phyloP scores from a whole-genome alignment of 2,888 invertebrate species.

The Netelia fuscicornis region DNA sequence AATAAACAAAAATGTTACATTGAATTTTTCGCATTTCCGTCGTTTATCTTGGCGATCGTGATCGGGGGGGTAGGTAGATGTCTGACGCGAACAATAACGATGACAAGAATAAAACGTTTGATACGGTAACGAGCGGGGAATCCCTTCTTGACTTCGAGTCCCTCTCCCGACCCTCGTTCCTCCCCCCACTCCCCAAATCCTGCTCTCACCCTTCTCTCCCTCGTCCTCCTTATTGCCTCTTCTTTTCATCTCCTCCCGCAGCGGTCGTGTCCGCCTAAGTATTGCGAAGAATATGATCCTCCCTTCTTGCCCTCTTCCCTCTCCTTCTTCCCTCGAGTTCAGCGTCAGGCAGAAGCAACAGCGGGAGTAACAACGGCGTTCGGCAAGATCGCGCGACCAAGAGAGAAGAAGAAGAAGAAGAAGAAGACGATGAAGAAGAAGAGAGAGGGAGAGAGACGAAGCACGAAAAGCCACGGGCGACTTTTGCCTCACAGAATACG shows the following conservation, averaged over 20 bases:
- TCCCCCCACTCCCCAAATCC: neutral
- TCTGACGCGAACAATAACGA: conserved; percentile 59
- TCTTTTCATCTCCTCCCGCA: conserved; percentile 54
- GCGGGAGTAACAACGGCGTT: conserved; percentile 41
- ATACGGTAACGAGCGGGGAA: conserved; percentile 67
- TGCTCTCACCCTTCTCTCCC: neutral
- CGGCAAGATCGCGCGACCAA: conserved; percentile 30
- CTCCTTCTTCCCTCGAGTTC: conserved; percentile 28
- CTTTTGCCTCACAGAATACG: conserved; percentile 55
- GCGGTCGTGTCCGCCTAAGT: conserved; percentile 55
- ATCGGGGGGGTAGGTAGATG: conserved; percentile 45
- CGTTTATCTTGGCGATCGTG: conserved; percentile 3
- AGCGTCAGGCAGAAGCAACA: conserved; percentile 40
- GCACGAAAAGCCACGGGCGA: conserved; percentile 62
- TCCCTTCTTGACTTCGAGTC: conserved; percentile 4
- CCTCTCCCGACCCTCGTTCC: neutral
- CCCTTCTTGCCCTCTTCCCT: conserved; percentile 23
- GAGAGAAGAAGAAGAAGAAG: conserved; percentile 21
- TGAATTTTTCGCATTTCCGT: neutral
- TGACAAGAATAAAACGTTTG: conserved; percentile 67
- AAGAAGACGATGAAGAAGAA: conserved; percentile 33
- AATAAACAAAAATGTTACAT: neutral
- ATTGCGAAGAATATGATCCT: conserved; percentile 56
- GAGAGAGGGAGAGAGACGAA: conserved; percentile 53
- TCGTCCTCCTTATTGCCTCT: conserved; percentile 23